Evolutionary conservation across 2,888 invertebrate species (phyloP), one percentile per base, ranked within the genome.

Genomic region (Aphrophora alni): DNA sequence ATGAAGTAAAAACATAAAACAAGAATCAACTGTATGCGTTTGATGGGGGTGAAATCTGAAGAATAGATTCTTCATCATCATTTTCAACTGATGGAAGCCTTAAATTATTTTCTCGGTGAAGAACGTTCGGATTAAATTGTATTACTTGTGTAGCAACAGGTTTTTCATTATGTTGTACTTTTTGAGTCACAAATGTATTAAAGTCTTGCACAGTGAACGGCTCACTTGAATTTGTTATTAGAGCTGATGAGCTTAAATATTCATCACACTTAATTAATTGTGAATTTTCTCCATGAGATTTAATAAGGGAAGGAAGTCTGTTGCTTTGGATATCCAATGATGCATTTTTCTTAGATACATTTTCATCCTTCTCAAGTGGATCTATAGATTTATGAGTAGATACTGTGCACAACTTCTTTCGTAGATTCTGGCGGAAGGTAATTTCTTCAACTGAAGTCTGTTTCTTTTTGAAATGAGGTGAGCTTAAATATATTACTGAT

Each of bases 281-380:
- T 8, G 84, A 83, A 28, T 82, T 81, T 14, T 84, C 82, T 78
- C 82, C 82, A 27, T 80, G 51, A 14, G 44, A 44, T 44, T 44
- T 44, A 25, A 78, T 75, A 70, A 73, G 75, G 10, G 51, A 74
- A 10, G 84, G 75, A 28, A 75, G 75, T 73, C 68, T 81, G 12
- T 82, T 83, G 70, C 72, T 78, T 44, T 81, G 83, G n/a, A 84
- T 82, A 69, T 84, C 82, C 12, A 84, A 76, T 14, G 82, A 80
- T 17, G 83, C 74, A 10, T 78, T 78, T 77, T 83, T 82, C 70
- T 75, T 80, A n/a, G 25, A 27, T 27, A 70, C 26, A 14, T 38
- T 76, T 10, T 72, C 76, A 14, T 72, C 38, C 24, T 38, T 33
- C 12, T 38, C 38, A 0, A 38, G 76, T 51, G 27, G 26, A 70